Percentiles rank a stretch among this genome's conserved stretches.
phyloP scores from a whole-genome alignment of 2,797 vertebrate genomes.

The Chaetodon trifasciatus region DNA sequence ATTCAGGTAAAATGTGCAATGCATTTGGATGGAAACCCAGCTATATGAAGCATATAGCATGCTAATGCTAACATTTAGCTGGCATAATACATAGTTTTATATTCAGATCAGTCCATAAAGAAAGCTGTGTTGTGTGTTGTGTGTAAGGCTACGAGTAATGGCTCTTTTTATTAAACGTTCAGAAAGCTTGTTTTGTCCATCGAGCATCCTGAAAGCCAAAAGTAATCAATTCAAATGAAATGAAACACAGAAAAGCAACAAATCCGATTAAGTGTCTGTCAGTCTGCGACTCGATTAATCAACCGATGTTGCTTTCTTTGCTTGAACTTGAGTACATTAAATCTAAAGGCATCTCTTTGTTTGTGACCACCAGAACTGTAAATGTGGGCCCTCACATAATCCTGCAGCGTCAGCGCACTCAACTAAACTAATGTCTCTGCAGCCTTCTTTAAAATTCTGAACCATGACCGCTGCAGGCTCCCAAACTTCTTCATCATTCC shows the following conservation, averaged over 20 bases:
- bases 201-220: not conserved
- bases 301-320: not conserved
- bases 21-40: too few relatives aligned
- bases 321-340: not conserved
- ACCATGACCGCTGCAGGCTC: not conserved
- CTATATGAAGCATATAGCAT: not conserved
- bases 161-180: not conserved
- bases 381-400: not conserved
- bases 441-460: constrained; percentile 41
- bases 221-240: not conserved
- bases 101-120: not conserved
- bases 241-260: not conserved
- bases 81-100: not conserved
- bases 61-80: not conserved
- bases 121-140: not conserved
- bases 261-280: not conserved
- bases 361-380: constrained; percentile 10
- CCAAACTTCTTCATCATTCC: constrained; percentile 11
- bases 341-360: not conserved
- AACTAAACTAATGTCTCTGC: constrained; percentile 12
- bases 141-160: not conserved
- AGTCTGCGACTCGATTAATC: not conserved
- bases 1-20: too few relatives aligned
- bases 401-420: constrained; percentile 23
- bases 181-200: not conserved